Percentiles rank a stretch among this genome's conserved stretches.
Evolutionary conservation across 2,113 vertebrate species (phyloP).

Genomic region (Okapia johnstoni): DNA sequence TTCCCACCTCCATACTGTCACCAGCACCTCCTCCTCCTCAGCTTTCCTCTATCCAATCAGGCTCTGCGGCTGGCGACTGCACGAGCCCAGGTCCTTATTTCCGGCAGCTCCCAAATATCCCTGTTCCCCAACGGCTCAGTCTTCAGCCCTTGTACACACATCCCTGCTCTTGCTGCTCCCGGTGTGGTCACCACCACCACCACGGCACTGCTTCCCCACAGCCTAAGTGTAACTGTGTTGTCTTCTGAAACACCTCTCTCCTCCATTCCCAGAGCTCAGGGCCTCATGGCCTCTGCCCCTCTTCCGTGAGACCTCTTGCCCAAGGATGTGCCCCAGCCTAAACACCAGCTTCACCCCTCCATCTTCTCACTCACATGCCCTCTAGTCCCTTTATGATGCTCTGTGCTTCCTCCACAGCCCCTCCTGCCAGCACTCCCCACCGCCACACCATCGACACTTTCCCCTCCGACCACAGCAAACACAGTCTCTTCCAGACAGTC

Average conservation of each 20-base stretch:
- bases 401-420: neutral
- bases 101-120: neutral
- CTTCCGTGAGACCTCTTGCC: neutral
- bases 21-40: neutral
- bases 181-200: neutral
- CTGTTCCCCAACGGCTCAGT: neutral
- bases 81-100: neutral
- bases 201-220: neutral
- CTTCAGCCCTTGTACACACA: neutral
- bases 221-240: neutral
- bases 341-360: neutral
- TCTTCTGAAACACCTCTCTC: neutral
- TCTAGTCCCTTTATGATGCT: neutral
- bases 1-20: neutral
- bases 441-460: neutral
- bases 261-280: neutral
- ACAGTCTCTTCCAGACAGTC: neutral
- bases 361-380: neutral
- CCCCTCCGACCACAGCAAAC: neutral
- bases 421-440: neutral
- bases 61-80: neutral
- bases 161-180: neutral
- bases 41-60: neutral
- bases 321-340: neutral
- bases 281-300: neutral